Conservation (phyloP, 2,888 invertebrate species). For the Biston betularia region DNA sequence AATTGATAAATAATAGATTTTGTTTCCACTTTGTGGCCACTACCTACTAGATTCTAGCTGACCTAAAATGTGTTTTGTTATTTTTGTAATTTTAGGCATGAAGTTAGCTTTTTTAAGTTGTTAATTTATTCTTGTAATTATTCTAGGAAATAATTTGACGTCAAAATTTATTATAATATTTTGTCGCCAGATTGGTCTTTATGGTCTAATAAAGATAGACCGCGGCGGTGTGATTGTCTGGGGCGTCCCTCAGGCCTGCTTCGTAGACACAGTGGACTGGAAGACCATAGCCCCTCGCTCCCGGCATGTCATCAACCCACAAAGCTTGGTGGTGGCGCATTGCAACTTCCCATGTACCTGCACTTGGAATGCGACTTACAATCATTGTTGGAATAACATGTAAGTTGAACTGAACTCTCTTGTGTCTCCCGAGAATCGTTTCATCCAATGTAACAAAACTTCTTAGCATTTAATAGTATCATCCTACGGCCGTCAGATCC, state of each 20-base stretch:
- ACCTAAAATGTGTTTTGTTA: no score
- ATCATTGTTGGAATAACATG: conserved; percentile 78
- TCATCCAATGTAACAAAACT: no score
- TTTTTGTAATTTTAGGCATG: no score
- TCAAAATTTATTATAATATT: not conserved
- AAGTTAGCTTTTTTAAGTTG: no score
- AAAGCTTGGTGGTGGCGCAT: conserved; percentile 48
- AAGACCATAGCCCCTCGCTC: conserved; percentile 64
- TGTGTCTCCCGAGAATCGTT: no score
- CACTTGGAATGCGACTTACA: conserved; percentile 52
- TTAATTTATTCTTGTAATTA: no score
- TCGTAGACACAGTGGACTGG: conserved; percentile 85
- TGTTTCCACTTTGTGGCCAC: no score
- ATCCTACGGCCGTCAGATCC: no score
- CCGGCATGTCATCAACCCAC: conserved; percentile 64
- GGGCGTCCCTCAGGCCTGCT: conserved; percentile 92
- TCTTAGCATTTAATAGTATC: no score
- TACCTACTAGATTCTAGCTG: no score
- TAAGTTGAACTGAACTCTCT: conserved; percentile 42
- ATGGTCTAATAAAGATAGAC: conserved; percentile 90
- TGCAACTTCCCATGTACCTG: conserved; percentile 68
- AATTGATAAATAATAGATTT: not conserved
- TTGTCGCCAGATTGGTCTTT: conserved; percentile 89
- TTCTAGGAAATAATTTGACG: no score
- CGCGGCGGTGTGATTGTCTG: conserved; percentile 93